A percentile compares a stretch with the other conserved stretches of the same genome.
Evolutionary conservation across 1,140 invertebrate genomes (phyloP).

Genomic region (Drosophila repletoides): DNA sequence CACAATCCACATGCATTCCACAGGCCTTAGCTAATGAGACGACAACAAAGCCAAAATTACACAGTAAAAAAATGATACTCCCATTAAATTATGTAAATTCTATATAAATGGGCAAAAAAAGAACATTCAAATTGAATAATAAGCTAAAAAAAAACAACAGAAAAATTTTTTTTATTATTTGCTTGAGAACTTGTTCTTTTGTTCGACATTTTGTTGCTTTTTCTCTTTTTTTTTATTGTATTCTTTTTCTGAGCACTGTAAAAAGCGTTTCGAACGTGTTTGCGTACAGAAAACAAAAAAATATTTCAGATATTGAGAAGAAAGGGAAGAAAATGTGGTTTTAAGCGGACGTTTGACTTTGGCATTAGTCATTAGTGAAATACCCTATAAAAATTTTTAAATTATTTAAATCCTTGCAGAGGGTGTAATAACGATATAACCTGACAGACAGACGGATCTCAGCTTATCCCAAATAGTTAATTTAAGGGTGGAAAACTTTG

Average conservation of each 20-base stretch:
- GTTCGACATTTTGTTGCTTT: constrained; percentile 37
- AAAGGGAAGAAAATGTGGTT: background rate
- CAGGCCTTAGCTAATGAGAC: constrained; percentile 6
- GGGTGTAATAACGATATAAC: too few relatives aligned
- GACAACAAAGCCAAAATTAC: constrained; percentile 18
- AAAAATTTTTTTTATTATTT: constrained; percentile 58
- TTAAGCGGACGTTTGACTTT: constrained; percentile 2
- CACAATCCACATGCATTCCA: constrained; percentile 21
- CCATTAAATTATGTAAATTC: constrained; percentile 64
- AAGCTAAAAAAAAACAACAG: constrained; percentile 32
- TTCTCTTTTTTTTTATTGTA: constrained; percentile 15
- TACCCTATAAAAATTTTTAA: too few relatives aligned
- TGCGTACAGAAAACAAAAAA: too few relatives aligned
- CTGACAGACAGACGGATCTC: too few relatives aligned
- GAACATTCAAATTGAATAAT: constrained; percentile 49
- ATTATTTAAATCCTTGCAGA: too few relatives aligned
- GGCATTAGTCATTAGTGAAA: background rate
- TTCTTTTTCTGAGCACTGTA: constrained; percentile 9
- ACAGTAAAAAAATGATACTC: constrained; percentile 8
- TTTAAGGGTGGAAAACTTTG: too few relatives aligned
- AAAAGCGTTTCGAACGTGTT: constrained; percentile 22
- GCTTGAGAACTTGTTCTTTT: constrained; percentile 71
- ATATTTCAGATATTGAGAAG: background rate
- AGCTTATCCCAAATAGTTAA: too few relatives aligned
- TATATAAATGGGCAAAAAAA: constrained; percentile 46